Evolutionary conservation across 2,797 vertebrate genomes (phyloP).

Genomic region (Morelia viridis): DNA sequence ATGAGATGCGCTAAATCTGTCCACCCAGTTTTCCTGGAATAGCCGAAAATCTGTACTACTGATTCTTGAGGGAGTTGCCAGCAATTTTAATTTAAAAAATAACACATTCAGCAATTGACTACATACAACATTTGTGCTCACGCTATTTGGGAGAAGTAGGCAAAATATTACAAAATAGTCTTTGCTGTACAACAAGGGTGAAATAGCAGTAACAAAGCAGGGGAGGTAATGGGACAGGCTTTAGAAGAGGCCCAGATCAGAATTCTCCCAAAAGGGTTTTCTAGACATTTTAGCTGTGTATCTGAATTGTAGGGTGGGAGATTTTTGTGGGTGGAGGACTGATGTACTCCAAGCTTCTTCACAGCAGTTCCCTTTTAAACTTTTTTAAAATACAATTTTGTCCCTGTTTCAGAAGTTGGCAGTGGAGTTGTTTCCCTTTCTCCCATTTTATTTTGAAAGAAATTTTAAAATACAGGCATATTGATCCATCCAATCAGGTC

Average conservation of each 20-base stretch:
- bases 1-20: background rate
- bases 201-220: background rate
- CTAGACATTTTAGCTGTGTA: background rate
- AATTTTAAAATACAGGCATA: background rate
- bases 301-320: background rate
- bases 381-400: background rate
- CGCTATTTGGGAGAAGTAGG: background rate
- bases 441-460: background rate
- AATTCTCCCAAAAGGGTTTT: background rate
- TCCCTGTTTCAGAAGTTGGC: background rate
- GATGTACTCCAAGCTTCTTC: background rate
- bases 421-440: background rate
- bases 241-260: background rate
- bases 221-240: background rate
- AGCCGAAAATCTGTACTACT: background rate
- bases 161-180: background rate
- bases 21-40: background rate
- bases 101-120: background rate
- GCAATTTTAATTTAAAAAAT: background rate
- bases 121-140: background rate
- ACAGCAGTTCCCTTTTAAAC: background rate
- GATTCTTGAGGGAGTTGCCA: background rate
- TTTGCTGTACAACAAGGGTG: background rate
- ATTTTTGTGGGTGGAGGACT: background rate
- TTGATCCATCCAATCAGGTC: background rate